Base-by-base conservation (phyloP, 2,888 invertebrate genomes). In the Serrognathus titanus region DNA sequence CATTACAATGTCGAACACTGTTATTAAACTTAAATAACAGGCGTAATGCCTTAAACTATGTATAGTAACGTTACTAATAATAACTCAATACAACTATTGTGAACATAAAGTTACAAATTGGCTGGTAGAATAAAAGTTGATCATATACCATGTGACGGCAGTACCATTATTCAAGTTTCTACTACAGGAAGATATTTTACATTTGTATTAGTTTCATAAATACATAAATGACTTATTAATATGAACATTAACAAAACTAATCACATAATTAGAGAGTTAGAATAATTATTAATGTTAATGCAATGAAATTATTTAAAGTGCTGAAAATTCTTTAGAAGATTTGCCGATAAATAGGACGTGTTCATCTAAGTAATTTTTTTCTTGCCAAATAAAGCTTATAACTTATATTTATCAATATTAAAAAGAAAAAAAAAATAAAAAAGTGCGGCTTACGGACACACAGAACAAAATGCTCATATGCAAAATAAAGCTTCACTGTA, bases 1-100 rank as follows among this genome's bases (percentile, higher is more conserved):
- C 69, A 67, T 71, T 71, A 72, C 68, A 71, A 71, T 70, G 69
- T 67, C 65, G 69, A 71, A 70, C 67, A 67, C 67, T 70, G 68
- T 70, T 69, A 70, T 69, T 64, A 70, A 66, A 72, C 70, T 70
- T 69, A 72, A 69, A 67, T 67, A 65, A 65, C 65, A 63, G 62
- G 64, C 65, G 39, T 59, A 64, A 57, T 51, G 66, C 67, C 66
- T 62, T 65, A 63, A 64, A 67, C 66, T 69, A 67, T 70, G 16
- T 20, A 45, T 13, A 53, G 48, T 53, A 39, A 53, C 16, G 39
- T 47, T 48, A 45, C 48, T 47, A 53, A 53, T 47, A 31, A 47
- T 39, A 31, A 53, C 31, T 38, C 24, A 20, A 45, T 45, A 45
- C 24, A 13, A 45, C 24, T 20, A 11, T 11, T 45, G 24, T 45